A percentile compares a stretch with the other conserved stretches of the same genome.
Conservation (phyloP, 2,888 invertebrate species). For the Diarsia dahlii region DNA sequence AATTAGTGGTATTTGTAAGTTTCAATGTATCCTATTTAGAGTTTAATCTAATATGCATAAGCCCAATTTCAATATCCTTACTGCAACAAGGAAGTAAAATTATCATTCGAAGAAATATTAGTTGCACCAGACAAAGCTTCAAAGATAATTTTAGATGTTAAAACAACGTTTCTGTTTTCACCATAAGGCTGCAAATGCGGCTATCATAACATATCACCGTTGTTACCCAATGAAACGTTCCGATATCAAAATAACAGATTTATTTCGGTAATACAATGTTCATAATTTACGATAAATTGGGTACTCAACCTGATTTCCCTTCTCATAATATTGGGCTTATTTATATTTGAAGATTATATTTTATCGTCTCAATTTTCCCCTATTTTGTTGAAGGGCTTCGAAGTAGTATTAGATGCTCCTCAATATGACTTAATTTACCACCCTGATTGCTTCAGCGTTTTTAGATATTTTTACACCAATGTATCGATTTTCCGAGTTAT, state of each 20-base stretch:
- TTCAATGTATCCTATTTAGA: not conserved
- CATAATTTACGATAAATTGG: conserved; percentile 37
- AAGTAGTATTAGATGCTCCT: not conserved
- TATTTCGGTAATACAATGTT: conserved; percentile 46
- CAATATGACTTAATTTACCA: conserved; percentile 26
- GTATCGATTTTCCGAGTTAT: conserved; percentile 25
- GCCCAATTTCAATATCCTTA: not conserved
- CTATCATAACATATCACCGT: conserved; percentile 45
- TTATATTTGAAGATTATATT: conserved; percentile 38
- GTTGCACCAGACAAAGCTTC: conserved; percentile 9
- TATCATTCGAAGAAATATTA: not conserved
- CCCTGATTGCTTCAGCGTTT: conserved; percentile 9
- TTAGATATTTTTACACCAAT: not conserved
- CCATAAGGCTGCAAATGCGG: conserved; percentile 29
- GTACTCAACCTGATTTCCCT: conserved; percentile 44
- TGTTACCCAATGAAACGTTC: conserved; percentile 32
- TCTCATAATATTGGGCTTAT: conserved; percentile 45
- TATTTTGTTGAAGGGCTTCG: conserved; percentile 13
- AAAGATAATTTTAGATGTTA: conserved; percentile 36
- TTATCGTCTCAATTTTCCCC: conserved; percentile 38
- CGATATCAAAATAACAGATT: conserved; percentile 44
- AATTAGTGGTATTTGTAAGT: not conserved
- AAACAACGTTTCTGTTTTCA: conserved; percentile 32
- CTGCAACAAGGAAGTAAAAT: not conserved
- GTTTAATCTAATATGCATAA: not conserved